Evolutionary conservation across 2,797 vertebrate genomes (phyloP).

Genomic region (Allobates femoralis): DNA sequence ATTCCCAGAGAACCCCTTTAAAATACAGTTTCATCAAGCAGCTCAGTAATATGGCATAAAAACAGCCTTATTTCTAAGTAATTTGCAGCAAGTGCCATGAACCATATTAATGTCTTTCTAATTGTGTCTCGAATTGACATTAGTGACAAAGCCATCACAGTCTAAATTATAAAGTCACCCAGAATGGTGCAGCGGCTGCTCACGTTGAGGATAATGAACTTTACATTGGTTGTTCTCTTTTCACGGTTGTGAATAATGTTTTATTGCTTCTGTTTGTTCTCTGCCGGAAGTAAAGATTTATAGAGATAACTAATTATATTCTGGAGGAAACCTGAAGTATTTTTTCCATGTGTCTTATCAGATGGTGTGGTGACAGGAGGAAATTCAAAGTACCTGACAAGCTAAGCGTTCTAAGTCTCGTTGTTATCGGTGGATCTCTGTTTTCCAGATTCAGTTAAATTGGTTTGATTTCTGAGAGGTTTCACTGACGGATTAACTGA

Average conservation of each 20-base stretch:
- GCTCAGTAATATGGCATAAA: not conserved
- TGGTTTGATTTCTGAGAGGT: slow-evolving; percentile 83
- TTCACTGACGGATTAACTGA: slow-evolving; percentile 83
- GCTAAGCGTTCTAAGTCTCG: slow-evolving; percentile 73
- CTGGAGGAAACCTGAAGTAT: slow-evolving; percentile 88
- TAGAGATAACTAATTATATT: slow-evolving; percentile 89
- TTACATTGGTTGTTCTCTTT: slow-evolving; percentile 24
- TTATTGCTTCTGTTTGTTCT: not conserved
- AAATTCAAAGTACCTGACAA: slow-evolving; percentile 81
- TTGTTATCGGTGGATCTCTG: slow-evolving; percentile 87
- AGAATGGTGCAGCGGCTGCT: not conserved
- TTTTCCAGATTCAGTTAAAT: slow-evolving; percentile 88
- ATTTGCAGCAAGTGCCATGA: not conserved
- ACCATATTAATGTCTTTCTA: not conserved
- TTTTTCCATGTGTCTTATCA: slow-evolving; percentile 91
- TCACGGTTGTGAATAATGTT: slow-evolving; percentile 50
- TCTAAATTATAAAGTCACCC: not conserved
- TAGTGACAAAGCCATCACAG: not conserved
- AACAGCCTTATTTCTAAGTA: not conserved
- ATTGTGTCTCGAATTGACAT: not conserved
- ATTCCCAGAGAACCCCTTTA: too few species aligned
- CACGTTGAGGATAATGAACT: not conserved
- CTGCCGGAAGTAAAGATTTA: slow-evolving; percentile 78
- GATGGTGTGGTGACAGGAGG: slow-evolving; percentile 84
- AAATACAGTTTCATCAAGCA: not conserved